phyloP scores from a whole-genome alignment of 2,797 vertebrate species.

The Cichlasoma orientale region DNA sequence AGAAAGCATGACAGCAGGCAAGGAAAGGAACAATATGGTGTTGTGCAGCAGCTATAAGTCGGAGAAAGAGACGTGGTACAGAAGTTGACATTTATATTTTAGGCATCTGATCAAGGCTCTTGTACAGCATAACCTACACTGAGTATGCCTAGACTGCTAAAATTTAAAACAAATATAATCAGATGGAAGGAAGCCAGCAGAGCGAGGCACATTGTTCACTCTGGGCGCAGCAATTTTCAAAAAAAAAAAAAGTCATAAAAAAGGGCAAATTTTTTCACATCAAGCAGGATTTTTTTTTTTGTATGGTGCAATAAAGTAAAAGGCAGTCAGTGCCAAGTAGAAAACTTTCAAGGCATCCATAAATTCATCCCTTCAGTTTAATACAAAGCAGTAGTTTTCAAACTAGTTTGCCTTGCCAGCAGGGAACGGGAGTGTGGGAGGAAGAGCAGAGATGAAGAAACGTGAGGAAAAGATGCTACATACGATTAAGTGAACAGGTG shows the following conservation, averaged over 20 bases:
- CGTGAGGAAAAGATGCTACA: not conserved
- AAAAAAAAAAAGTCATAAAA: not conserved
- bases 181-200: constrained; percentile 24
- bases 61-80: constrained; percentile 4
- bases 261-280: not conserved
- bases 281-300: constrained; percentile 17
- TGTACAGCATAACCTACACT: constrained; percentile 23
- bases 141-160: constrained; percentile 17
- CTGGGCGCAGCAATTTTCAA: constrained; percentile 2
- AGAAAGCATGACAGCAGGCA: constrained; percentile 30
- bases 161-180: constrained; percentile 30
- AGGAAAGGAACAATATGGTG: constrained; percentile 38
- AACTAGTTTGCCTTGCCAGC: not conserved
- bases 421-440: not conserved
- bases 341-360: constrained; percentile 23
- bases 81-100: constrained; percentile 37
- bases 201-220: constrained; percentile 23
- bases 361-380: constrained; percentile 10
- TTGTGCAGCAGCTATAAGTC: constrained; percentile 30
- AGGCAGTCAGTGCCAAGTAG: constrained; percentile 21
- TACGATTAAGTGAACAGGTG: not conserved
- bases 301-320: constrained; percentile 40
- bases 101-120: constrained; percentile 45
- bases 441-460: not conserved
- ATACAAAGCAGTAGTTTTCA: constrained; percentile 7